Evolutionary conservation across 2,888 invertebrate genomes (phyloP).

Genomic region (Orthonevra nobilis): DNA sequence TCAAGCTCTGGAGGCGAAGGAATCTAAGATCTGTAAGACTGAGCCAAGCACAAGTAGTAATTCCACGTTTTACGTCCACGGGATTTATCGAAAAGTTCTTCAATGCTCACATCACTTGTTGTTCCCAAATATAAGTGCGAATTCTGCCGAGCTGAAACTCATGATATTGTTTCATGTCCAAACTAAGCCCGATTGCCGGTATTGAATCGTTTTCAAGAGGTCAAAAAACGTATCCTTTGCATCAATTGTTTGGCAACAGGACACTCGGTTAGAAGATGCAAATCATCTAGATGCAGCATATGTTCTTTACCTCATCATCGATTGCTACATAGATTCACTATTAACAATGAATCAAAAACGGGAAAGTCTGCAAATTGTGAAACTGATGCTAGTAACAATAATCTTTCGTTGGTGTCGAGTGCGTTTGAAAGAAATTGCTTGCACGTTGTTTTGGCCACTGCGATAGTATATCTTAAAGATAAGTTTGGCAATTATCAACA

Average conservation of each 20-base stretch:
- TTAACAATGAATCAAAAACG: too few relatives aligned
- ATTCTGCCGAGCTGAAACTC: neutral
- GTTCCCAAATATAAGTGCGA: neutral
- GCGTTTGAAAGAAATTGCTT: too few relatives aligned
- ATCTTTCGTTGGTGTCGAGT: too few relatives aligned
- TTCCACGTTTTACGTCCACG: neutral
- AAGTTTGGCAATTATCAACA: neutral
- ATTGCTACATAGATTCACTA: too few relatives aligned
- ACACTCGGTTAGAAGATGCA: conserved; percentile 16
- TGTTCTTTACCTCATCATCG: too few relatives aligned
- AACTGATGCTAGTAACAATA: too few relatives aligned
- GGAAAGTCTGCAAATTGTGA: too few relatives aligned
- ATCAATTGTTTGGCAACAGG: neutral
- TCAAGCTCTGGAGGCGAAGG: too few relatives aligned
- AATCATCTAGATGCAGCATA: neutral
- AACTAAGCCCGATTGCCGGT: neutral
- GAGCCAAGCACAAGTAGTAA: neutral
- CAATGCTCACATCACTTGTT: neutral
- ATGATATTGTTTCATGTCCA: neutral
- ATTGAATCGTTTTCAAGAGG: conserved; percentile 4
- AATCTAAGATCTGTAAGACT: too few relatives aligned
- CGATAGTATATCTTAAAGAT: neutral
- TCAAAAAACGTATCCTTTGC: neutral
- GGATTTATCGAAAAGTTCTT: neutral
- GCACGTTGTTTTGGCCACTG: too few relatives aligned